Evolutionary conservation across 2,888 invertebrate genomes (phyloP), one percentile per base, ranked within the genome.

Genomic region (Cremastinae sp.): DNA sequence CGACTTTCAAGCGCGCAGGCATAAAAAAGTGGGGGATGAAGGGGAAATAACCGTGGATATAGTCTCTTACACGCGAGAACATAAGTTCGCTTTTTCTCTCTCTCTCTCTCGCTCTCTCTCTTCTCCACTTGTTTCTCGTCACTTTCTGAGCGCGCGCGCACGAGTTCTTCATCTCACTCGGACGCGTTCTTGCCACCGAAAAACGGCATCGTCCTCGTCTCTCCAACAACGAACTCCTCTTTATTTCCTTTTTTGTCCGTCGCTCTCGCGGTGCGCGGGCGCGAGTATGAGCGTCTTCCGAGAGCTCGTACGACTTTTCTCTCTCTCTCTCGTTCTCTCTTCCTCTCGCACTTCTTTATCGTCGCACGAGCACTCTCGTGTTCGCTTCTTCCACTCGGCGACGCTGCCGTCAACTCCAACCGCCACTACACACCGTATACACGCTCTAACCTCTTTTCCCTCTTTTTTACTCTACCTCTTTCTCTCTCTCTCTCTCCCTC

Each of bases 381-480:
- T 66, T 70, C 68, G 58, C 91, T 89, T 88, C 91, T 90, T 66
- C 66, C 47, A 45, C 28, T 59, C 28, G 59, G 69, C 61, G 70
- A 43, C 70, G 70, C 61, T 70, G 70, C 70, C 51, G 53, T 70
- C 70, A 49, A 62, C 84, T 91, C 90, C 71, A 61, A 65, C 61
- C 73, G 66, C 61, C 73, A 61, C 66, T 61, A 45, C 71, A 88
- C 90, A 90, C 59, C 84, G 84, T 85, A 90, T 90, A 53, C 58
- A 75, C 47, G 87, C 86, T 74, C 83, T 87, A 35, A 86, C 86
- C 10, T 87, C 88, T 83, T 88, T 89, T 41, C 87, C 86, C 86
- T 91, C 90, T 0, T 90, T 70, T 51, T 22, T 74, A 51, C 18
- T 69, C 90, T 90, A 90, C 59, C 88, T 86, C 62, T 18, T 28